Evolutionary conservation across 2,113 vertebrate species (phyloP).

Genomic region (Castor canadensis): DNA sequence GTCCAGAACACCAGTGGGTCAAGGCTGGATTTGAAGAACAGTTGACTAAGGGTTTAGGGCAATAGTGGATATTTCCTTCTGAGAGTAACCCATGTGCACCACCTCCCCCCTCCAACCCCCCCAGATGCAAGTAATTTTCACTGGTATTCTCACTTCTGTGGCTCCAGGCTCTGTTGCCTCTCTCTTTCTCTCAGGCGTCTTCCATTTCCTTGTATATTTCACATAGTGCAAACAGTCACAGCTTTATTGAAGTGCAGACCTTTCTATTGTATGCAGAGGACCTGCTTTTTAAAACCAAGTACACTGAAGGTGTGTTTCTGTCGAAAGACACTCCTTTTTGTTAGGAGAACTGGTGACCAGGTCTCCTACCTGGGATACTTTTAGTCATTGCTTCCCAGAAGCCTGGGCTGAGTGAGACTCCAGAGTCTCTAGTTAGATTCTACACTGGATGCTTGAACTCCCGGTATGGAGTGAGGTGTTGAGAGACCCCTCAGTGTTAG

Average conservation of each 20-base stretch:
- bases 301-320: not conserved
- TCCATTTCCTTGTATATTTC: not conserved
- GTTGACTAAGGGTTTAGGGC: not conserved
- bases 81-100: not conserved
- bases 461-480: too few relatives aligned
- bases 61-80: not conserved
- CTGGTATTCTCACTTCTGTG: fast-evolving
- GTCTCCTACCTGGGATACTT: not conserved
- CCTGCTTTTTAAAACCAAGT: not conserved
- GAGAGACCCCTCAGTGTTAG: too few relatives aligned
- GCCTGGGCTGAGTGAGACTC: not conserved
- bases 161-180: not conserved
- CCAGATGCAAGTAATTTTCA: not conserved
- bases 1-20: not conserved
- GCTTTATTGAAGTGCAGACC: not conserved
- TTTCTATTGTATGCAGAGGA: not conserved
- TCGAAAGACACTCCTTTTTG: not conserved
- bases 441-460: not conserved
- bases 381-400: not conserved
- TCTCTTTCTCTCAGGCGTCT: not conserved
- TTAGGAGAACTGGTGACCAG: not conserved
- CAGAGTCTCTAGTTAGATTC: not conserved
- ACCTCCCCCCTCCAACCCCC: too few relatives aligned
- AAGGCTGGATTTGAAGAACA: not conserved
- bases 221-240: fast-evolving